phyloP scores from a whole-genome alignment of 2,888 invertebrate species.

The Mythimna ferrago region DNA sequence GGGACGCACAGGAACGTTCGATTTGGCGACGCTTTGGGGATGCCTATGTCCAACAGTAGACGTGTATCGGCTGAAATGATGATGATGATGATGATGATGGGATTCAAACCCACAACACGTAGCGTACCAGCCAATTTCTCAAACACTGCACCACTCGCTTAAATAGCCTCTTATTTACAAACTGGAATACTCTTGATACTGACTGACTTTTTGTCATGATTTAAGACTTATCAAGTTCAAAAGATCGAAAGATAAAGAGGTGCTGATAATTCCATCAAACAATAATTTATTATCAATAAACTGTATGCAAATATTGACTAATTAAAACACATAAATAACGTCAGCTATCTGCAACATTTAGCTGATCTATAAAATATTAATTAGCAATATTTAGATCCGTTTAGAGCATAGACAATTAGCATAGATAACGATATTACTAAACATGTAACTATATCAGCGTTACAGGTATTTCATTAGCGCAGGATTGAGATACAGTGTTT shows the following conservation, averaged over 20 bases:
- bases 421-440: constrained; percentile 48
- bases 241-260: not conserved
- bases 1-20: too few relatives aligned
- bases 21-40: too few relatives aligned
- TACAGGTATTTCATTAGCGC: constrained; percentile 20
- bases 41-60: too few relatives aligned
- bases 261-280: constrained; percentile 3
- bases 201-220: not conserved
- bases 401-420: constrained; percentile 30
- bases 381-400: constrained; percentile 50
- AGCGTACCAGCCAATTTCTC: too few relatives aligned
- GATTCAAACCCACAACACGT: too few relatives aligned
- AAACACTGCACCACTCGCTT: too few relatives aligned
- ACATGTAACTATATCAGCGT: constrained; percentile 28
- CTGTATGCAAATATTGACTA: constrained; percentile 24
- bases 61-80: too few relatives aligned
- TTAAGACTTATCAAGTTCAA: not conserved
- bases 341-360: constrained; percentile 40
- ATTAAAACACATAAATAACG: constrained; percentile 53
- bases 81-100: too few relatives aligned
- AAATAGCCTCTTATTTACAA: too few relatives aligned
- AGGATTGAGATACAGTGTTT: constrained; percentile 21
- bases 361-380: constrained; percentile 60
- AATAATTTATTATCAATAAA: constrained; percentile 32
- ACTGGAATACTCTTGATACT: too few relatives aligned